These are phyloP conservation scores for Notospermus geniculatus DNA, from an alignment of 1,140 invertebrate genomes.

Conservation along the genomic window DNA sequence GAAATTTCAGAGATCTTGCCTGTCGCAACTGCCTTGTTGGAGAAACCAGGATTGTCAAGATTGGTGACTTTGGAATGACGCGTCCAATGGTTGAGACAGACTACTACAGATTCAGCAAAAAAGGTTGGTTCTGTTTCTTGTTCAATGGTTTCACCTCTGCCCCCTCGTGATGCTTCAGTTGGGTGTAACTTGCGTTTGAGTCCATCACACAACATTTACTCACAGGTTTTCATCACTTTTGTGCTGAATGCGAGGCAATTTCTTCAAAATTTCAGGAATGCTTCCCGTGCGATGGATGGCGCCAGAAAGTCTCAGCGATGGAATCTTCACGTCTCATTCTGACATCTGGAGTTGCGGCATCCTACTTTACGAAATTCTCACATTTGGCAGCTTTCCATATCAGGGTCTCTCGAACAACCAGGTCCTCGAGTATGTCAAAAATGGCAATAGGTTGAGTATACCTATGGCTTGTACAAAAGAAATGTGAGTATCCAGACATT, in stretches of 20 bases:
- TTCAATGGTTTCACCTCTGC: too few species aligned
- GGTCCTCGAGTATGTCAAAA: constrained; percentile 77
- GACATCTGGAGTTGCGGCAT: constrained; percentile 93
- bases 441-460: constrained; percentile 68
- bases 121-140: constrained; percentile 45
- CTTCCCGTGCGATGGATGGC: constrained; percentile 89
- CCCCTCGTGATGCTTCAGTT: too few species aligned
- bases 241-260: neutral
- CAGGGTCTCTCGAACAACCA: constrained; percentile 81
- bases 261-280: constrained; percentile 36
- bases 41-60: constrained; percentile 50
- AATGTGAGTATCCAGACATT: constrained; percentile 64
- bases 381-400: constrained; percentile 75
- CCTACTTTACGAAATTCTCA: constrained; percentile 82
- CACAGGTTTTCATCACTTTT: too few species aligned
- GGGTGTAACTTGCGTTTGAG: too few species aligned
- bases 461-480: constrained; percentile 73
- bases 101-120: constrained; percentile 53
- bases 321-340: constrained; percentile 84
- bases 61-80: constrained; percentile 56
- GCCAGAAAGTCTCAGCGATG: constrained; percentile 85
- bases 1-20: constrained; percentile 55
- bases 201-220: neutral
- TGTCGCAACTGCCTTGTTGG: constrained; percentile 56
- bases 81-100: constrained; percentile 49